phyloP scores from a whole-genome alignment of 1,140 invertebrate genomes.

The Sesamia nonagrioides region DNA sequence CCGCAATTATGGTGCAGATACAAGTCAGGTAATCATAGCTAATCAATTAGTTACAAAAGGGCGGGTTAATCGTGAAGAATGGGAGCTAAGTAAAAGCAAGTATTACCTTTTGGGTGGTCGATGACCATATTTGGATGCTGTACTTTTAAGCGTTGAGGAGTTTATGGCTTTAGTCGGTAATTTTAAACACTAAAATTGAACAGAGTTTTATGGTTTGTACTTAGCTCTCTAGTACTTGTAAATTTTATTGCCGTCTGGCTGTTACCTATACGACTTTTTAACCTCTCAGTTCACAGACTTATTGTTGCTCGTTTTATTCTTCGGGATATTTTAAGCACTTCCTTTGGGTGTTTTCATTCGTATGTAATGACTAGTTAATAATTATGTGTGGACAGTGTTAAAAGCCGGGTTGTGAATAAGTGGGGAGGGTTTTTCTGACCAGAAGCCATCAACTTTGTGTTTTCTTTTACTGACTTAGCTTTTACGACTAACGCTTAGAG shows the following conservation, averaged over 20 bases:
- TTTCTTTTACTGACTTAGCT: too few species aligned
- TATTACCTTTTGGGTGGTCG: conserved; percentile 15
- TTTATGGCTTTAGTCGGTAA: conserved; percentile 25
- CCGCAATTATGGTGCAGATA: too few species aligned
- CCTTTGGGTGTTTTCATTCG: too few species aligned
- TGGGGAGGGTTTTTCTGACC: not conserved
- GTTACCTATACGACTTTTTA: conserved; percentile 24
- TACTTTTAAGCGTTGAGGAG: not conserved
- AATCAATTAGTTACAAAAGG: not conserved
- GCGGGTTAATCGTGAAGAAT: not conserved
- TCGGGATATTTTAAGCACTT: not conserved
- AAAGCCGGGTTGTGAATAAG: not conserved
- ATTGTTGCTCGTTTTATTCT: not conserved
- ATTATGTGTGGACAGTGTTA: not conserved
- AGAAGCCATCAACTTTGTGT: too few species aligned
- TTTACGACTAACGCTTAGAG: too few species aligned
- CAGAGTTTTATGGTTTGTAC: conserved; percentile 21
- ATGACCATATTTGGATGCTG: not conserved
- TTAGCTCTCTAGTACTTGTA: conserved; percentile 22
- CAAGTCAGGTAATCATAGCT: not conserved
- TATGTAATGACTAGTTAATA: not conserved
- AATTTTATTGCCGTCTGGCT: conserved; percentile 27
- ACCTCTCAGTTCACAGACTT: not conserved
- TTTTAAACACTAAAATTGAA: conserved; percentile 36
- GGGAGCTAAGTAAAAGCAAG: not conserved